These are phyloP conservation scores for Lepidotrigona ventralis DNA, from an alignment of 1,140 invertebrate species.

Conservation along the genomic window DNA sequence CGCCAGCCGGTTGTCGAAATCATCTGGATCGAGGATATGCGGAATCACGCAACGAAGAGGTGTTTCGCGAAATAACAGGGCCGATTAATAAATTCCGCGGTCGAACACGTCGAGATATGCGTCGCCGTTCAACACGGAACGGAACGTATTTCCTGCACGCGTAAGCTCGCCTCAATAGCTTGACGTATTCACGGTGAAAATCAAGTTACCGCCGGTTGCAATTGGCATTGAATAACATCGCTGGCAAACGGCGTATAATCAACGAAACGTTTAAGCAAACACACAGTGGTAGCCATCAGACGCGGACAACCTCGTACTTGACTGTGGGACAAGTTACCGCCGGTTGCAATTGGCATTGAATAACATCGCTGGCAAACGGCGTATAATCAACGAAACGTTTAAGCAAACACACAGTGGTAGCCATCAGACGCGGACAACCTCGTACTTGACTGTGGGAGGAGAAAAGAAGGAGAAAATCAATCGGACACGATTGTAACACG, in stretches of 20 bases:
- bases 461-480: neutral
- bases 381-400: neutral
- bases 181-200: conserved; percentile 7
- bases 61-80: too few species aligned
- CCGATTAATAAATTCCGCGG: conserved; percentile 20
- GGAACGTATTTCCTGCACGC: neutral
- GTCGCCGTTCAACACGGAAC: neutral
- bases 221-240: conserved; percentile 2
- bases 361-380: neutral
- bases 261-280: neutral
- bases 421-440: too few species aligned
- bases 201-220: conserved; percentile 23
- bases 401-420: neutral
- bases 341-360: conserved; percentile 18
- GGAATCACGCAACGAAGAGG: too few species aligned
- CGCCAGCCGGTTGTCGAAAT: neutral
- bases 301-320: fast-evolving
- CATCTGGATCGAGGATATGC: neutral
- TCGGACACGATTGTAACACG: neutral
- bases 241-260: neutral
- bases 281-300: neutral
- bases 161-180: neutral
- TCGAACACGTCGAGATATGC: neutral
- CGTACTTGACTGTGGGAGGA: fast-evolving
- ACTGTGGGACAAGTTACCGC: neutral